Evolutionary conservation across 2,888 invertebrate genomes (phyloP).

Genomic region (Teinopalpus imperialis): DNA sequence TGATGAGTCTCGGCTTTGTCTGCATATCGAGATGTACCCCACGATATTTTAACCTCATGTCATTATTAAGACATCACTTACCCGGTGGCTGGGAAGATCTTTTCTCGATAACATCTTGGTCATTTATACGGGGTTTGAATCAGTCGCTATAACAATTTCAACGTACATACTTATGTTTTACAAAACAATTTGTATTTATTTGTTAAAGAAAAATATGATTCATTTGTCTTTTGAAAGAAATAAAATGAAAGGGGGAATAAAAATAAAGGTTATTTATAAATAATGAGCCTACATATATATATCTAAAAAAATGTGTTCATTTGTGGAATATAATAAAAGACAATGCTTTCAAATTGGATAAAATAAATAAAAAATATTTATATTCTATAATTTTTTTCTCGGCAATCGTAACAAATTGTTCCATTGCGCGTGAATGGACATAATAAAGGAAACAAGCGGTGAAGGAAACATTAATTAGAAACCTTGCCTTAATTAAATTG

Average conservation of each 20-base stretch:
- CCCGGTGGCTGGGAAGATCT: constrained; percentile 74
- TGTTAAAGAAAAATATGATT: too few species aligned
- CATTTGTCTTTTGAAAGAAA: too few species aligned
- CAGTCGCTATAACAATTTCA: background rate
- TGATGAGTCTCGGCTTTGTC: constrained; percentile 61
- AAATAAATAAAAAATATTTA: background rate
- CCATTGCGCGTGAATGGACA: constrained; percentile 48
- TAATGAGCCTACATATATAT: too few species aligned
- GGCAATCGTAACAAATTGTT: constrained; percentile 44
- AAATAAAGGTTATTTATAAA: too few species aligned
- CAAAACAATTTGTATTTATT: too few species aligned
- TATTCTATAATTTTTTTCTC: constrained; percentile 35
- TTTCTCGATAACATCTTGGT: constrained; percentile 61
- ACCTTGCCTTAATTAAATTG: constrained; percentile 70
- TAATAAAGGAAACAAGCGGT: constrained; percentile 29
- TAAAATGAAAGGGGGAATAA: too few species aligned
- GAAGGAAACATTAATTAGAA: constrained; percentile 61
- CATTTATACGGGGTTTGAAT: constrained; percentile 55
- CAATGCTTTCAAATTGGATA: constrained; percentile 6
- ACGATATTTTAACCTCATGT: constrained; percentile 74
- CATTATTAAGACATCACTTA: constrained; percentile 81
- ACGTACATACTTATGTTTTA: too few species aligned
- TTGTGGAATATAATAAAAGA: too few species aligned
- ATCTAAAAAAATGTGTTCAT: too few species aligned
- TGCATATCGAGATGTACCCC: constrained; percentile 64